A percentile compares a stretch with the other conserved stretches of the same genome.
phyloP scores from a whole-genome alignment of 1,140 invertebrate genomes.

The Chlorops oryzae region DNA sequence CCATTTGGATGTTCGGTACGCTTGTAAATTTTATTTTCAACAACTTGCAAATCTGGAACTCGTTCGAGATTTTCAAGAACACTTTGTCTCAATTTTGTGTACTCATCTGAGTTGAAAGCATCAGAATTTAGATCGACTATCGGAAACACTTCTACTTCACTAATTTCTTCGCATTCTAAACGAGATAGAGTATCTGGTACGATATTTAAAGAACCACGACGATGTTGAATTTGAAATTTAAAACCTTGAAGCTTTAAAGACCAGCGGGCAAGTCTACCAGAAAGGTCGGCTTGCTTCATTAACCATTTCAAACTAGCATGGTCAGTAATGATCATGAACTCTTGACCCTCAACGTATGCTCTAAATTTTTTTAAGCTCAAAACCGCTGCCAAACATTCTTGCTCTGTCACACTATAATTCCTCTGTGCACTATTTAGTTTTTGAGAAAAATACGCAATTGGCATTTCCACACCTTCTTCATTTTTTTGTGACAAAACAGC shows the following conservation, averaged over 20 bases:
- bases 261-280: conserved; percentile 35
- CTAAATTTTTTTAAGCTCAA: conserved; percentile 46
- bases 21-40: background rate
- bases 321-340: conserved; percentile 43
- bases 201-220: conserved; percentile 35
- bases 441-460: conserved; percentile 14
- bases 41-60: background rate
- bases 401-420: conserved; percentile 36
- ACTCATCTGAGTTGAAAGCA: background rate
- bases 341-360: conserved; percentile 41
- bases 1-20: background rate
- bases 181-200: conserved; percentile 40
- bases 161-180: background rate
- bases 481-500: conserved; percentile 28
- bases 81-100: background rate
- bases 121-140: background rate
- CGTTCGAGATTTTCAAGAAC: background rate
- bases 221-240: conserved; percentile 38
- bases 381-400: conserved; percentile 48
- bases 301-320: conserved; percentile 26
- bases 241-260: conserved; percentile 22
- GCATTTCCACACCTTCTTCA: conserved; percentile 21
- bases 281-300: conserved; percentile 24
- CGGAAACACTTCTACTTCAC: background rate
- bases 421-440: conserved; percentile 15